A percentile compares a stretch with the other conserved stretches of the same genome.
Conservation (phyloP, 2,797 vertebrate genomes). For the Pristis pectinata region DNA sequence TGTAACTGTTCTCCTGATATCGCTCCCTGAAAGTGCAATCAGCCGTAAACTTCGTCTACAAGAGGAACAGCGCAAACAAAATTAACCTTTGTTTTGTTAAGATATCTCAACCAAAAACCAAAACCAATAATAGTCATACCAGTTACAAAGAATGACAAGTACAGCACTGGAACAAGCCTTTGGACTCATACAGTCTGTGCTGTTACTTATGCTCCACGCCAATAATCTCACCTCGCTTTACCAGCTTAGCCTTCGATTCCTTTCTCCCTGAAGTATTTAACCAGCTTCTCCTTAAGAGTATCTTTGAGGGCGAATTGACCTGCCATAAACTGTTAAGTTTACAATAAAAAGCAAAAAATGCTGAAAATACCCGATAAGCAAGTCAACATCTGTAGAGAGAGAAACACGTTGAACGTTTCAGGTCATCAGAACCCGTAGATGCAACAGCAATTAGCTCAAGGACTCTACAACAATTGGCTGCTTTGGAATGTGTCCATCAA, state of each 20-base stretch:
- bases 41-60: conserved; percentile 75
- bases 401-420: too few relatives aligned
- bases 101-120: not conserved
- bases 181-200: not conserved
- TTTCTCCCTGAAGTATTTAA: not conserved
- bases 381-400: too few relatives aligned
- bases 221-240: not conserved
- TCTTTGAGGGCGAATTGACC: not conserved
- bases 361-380: not conserved
- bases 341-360: not conserved
- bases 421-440: too few relatives aligned
- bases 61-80: conserved; percentile 32
- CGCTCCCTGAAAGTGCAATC: conserved; percentile 93
- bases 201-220: not conserved
- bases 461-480: not conserved
- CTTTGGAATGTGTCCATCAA: not conserved
- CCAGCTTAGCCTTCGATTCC: not conserved
- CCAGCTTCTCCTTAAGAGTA: not conserved
- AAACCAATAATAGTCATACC: too few relatives aligned
- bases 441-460: not conserved
- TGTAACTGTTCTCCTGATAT: conserved; percentile 98
- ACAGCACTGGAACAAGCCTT: not conserved
- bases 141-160: not conserved
- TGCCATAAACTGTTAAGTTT: too few relatives aligned
- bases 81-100: not conserved